phyloP scores from a whole-genome alignment of 2,888 invertebrate genomes.

The Campopleginae sp. region DNA sequence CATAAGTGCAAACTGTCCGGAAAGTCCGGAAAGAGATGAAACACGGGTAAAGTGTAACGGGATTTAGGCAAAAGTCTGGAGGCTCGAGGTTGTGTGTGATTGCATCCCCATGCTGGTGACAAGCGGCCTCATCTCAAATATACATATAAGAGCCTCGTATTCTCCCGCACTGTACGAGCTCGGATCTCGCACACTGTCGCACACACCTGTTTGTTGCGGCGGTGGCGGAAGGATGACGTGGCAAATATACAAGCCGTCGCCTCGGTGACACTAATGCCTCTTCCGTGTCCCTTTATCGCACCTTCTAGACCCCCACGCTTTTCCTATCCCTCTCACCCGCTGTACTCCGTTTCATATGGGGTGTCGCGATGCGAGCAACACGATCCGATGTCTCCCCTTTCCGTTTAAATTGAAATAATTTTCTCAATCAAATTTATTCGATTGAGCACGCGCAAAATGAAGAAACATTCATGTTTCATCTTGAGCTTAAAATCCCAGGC shows the following conservation, averaged over 20 bases:
- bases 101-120: conserved; percentile 56
- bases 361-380: background rate
- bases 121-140: conserved; percentile 45
- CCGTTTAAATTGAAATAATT: background rate
- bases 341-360: background rate
- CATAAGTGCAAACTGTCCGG: conserved; percentile 14
- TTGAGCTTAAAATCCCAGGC: background rate
- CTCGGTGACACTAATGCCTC: conserved; percentile 72
- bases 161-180: conserved; percentile 22
- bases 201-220: conserved; percentile 69
- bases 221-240: conserved; percentile 71
- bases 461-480: background rate
- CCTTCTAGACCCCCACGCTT: conserved; percentile 53
- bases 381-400: background rate
- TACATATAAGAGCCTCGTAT: conserved; percentile 45
- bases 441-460: background rate
- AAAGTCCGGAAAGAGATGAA: conserved; percentile 45
- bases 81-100: conserved; percentile 46
- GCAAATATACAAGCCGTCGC: conserved; percentile 72
- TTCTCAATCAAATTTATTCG: background rate
- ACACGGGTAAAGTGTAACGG: conserved; percentile 47
- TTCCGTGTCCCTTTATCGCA: conserved; percentile 71
- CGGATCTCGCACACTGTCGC: conserved; percentile 32
- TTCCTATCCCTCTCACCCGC: background rate
- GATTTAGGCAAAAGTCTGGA: conserved; percentile 58